Percentiles rank a stretch among this genome's conserved stretches.
phyloP scores from a whole-genome alignment of 2,113 vertebrate species.

The Ochotona princeps region DNA sequence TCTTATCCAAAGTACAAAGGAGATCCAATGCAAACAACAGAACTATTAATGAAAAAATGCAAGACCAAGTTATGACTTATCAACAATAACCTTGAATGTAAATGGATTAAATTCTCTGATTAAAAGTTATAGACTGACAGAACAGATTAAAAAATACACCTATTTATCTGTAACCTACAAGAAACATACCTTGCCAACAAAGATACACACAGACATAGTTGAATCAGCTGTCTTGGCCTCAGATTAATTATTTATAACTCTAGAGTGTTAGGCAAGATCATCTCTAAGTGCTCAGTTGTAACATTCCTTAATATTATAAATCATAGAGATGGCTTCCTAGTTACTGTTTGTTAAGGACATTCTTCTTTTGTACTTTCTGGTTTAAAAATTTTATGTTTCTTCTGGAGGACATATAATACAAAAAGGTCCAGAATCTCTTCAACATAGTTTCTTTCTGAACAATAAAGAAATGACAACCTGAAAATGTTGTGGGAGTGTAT shows the following conservation, averaged over 20 bases:
- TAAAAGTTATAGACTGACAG: no score
- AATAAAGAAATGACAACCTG: background rate
- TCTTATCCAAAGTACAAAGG: no score
- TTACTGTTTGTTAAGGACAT: background rate
- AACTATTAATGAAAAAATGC: no score
- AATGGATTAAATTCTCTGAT: no score
- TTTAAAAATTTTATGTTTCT: background rate
- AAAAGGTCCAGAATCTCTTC: background rate
- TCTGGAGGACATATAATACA: background rate
- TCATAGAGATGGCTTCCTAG: background rate
- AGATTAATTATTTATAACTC: background rate
- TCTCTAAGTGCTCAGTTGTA: background rate
- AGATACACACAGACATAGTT: background rate
- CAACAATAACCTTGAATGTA: no score
- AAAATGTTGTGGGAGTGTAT: background rate
- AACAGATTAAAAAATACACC: no score
- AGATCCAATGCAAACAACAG: no score
- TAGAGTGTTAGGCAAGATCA: background rate
- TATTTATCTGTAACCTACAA: no score
- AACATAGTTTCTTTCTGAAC: background rate
- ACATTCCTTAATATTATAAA: background rate
- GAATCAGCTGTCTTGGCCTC: background rate
- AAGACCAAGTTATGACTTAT: no score
- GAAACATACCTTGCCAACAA: no score
- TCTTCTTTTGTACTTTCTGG: background rate